Conservation (phyloP, 2,888 invertebrate genomes). For the Mythimna loreyi region DNA sequence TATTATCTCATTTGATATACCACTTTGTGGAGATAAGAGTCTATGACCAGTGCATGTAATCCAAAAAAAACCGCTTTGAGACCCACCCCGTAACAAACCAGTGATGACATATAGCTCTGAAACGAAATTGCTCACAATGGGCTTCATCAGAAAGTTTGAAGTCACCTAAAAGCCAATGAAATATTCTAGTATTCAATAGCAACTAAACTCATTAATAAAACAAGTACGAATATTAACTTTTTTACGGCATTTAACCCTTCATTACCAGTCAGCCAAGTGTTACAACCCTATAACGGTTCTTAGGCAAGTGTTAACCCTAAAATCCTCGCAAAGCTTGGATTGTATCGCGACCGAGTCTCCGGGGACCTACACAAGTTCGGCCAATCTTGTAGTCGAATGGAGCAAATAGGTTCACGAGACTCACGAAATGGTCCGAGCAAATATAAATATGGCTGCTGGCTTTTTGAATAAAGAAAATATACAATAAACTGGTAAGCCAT, state of each 20-base stretch:
- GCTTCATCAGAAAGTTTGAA: too few relatives aligned
- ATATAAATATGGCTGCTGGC: slow-evolving; percentile 20
- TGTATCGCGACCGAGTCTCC: slow-evolving; percentile 33
- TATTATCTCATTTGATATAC: too few relatives aligned
- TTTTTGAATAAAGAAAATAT: slow-evolving; percentile 2
- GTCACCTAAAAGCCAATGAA: too few relatives aligned
- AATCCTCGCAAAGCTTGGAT: slow-evolving; percentile 26
- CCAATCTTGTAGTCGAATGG: slow-evolving; percentile 25
- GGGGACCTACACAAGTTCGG: slow-evolving; percentile 25
- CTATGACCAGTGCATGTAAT: too few relatives aligned
- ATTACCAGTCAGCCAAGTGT: slow-evolving; percentile 26
- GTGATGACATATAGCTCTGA: too few relatives aligned
- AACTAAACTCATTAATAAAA: neutral
- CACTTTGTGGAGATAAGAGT: too few relatives aligned
- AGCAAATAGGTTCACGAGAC: slow-evolving; percentile 22
- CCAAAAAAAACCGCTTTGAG: too few relatives aligned
- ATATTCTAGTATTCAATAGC: too few relatives aligned
- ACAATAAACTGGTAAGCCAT: neutral
- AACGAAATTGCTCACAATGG: too few relatives aligned
- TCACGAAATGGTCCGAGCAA: slow-evolving; percentile 33
- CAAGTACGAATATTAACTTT: neutral
- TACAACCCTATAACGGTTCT: slow-evolving; percentile 33
- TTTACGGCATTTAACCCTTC: slow-evolving; percentile 12
- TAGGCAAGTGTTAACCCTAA: slow-evolving; percentile 42
- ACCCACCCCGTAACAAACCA: too few relatives aligned